These are phyloP conservation scores for Aphrophora alni DNA, from an alignment of 2,888 invertebrate species.

Conservation along the genomic window DNA sequence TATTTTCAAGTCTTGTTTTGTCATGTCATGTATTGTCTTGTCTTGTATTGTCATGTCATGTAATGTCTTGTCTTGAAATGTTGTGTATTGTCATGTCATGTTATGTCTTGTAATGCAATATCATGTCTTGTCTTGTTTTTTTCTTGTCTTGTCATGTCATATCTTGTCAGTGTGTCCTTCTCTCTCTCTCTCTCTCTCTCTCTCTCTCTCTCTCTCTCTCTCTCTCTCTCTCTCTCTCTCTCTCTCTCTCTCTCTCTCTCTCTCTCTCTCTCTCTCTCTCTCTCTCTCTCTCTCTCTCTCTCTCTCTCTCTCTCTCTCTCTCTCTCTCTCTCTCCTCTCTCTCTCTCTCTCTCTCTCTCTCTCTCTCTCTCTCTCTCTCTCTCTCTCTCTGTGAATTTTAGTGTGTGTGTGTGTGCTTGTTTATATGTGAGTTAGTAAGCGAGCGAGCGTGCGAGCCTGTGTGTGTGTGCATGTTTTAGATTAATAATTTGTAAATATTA, in stretches of 20 bases:
- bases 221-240: background rate
- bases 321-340: background rate
- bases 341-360: background rate
- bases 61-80: too few relatives aligned
- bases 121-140: background rate
- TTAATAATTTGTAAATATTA: background rate
- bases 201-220: background rate
- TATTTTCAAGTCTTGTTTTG: too few relatives aligned
- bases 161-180: background rate
- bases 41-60: too few relatives aligned
- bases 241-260: background rate
- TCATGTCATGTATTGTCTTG: too few relatives aligned
- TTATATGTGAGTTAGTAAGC: background rate
- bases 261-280: background rate
- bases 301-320: background rate
- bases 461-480: background rate
- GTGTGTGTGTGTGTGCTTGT: too few relatives aligned
- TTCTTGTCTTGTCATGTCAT: background rate
- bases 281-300: background rate
- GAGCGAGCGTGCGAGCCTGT: background rate
- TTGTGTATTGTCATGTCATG: too few relatives aligned
- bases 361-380: background rate
- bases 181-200: slow-evolving; percentile 2
- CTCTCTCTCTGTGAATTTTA: background rate
- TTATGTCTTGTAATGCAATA: background rate